A percentile compares a stretch with the other conserved stretches of the same genome.
Evolutionary conservation across 2,888 invertebrate genomes (phyloP).

Genomic region (Drosophila neotestacea): DNA sequence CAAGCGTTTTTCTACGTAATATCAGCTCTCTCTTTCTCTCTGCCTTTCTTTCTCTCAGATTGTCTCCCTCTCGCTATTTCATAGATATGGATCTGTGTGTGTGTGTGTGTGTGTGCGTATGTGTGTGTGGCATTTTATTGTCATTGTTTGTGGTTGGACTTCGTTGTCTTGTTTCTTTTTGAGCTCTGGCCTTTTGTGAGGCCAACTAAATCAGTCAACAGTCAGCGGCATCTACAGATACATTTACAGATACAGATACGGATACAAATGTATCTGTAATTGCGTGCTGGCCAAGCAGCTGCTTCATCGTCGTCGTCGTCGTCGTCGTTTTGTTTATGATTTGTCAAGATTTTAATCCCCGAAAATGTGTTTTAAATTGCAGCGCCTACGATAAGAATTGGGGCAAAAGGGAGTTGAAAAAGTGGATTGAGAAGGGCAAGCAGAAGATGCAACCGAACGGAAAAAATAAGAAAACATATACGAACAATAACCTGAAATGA

Average conservation of each 20-base stretch:
- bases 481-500: slow-evolving; percentile 22
- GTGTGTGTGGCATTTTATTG: slow-evolving; percentile 64
- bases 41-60: not conserved
- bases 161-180: slow-evolving; percentile 13
- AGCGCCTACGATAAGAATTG: slow-evolving; percentile 59
- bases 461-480: not conserved
- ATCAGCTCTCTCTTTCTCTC: slow-evolving; percentile 1
- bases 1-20: slow-evolving; percentile 47
- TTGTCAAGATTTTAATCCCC: slow-evolving; percentile 72
- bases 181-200: slow-evolving; percentile 29
- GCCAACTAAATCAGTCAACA: slow-evolving; percentile 57
- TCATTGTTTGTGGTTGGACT: slow-evolving; percentile 39
- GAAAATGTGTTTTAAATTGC: slow-evolving; percentile 76
- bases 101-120: slow-evolving; percentile 21
- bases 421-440: not conserved
- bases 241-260: slow-evolving; percentile 23
- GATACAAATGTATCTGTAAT: slow-evolving; percentile 59
- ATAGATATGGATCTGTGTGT: slow-evolving; percentile 64
- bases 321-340: slow-evolving; percentile 74
- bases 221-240: slow-evolving; percentile 21
- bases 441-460: slow-evolving; percentile 9
- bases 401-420: slow-evolving; percentile 11
- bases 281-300: slow-evolving; percentile 45
- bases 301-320: slow-evolving; percentile 44
- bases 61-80: slow-evolving; percentile 14